phyloP scores from a whole-genome alignment of 2,797 vertebrate species.

The Prunella strophiata region DNA sequence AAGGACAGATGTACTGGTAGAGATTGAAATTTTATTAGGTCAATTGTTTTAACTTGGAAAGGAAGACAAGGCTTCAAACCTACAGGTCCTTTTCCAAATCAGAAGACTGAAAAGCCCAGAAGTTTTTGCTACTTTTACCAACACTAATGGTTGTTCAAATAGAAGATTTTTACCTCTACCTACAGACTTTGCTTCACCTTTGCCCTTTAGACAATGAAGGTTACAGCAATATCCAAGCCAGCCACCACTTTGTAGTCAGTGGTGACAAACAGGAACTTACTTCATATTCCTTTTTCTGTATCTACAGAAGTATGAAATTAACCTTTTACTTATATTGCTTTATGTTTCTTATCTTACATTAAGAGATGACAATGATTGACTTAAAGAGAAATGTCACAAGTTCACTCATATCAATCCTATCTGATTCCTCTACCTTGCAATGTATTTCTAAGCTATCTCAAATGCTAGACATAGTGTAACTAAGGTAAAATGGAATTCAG shows the following conservation, averaged over 20 bases:
- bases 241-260: neutral
- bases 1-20: neutral
- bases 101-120: neutral
- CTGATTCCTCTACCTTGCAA: neutral
- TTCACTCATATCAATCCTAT: neutral
- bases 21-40: neutral
- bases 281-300: neutral
- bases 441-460: neutral
- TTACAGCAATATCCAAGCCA: neutral
- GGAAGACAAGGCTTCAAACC: neutral
- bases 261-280: neutral
- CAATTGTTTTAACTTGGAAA: neutral
- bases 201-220: neutral
- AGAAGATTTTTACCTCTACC: neutral
- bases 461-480: neutral
- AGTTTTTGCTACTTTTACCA: neutral
- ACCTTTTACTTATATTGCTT: neutral
- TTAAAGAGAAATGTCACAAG: neutral
- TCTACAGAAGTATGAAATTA: neutral
- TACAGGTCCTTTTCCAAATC: neutral
- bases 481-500: neutral
- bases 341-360: neutral
- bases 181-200: neutral
- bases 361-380: neutral
- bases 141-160: neutral